These are phyloP conservation scores for Embidobia sp. DNA, from an alignment of 2,888 invertebrate genomes.

Conservation along the genomic window DNA sequence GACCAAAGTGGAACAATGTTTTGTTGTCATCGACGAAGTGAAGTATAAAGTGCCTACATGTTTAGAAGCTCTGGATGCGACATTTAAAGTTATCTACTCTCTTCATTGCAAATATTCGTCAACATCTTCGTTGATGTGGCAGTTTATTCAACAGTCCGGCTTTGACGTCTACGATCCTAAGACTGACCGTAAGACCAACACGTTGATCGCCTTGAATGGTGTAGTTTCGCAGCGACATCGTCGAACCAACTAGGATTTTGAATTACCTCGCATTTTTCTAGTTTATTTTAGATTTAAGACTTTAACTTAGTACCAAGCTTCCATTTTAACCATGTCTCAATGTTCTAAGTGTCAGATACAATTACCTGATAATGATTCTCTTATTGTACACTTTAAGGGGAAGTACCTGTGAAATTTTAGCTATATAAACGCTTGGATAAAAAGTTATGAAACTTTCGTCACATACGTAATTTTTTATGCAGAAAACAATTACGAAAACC, in stretches of 20 bases:
- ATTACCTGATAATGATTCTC: conserved; percentile 2
- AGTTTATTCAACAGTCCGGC: conserved; percentile 24
- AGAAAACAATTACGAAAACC: too few relatives aligned
- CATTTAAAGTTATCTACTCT: conserved; percentile 22
- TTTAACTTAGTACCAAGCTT: conserved; percentile 4
- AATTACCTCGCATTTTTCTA: not conserved
- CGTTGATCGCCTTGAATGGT: conserved; percentile 12
- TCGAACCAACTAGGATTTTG: too few relatives aligned
- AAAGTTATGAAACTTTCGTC: too few relatives aligned
- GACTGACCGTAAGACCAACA: conserved; percentile 18
- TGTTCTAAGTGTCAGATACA: conserved; percentile 13
- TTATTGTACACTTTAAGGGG: too few relatives aligned
- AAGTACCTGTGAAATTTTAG: too few relatives aligned
- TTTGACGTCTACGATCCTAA: conserved; percentile 13
- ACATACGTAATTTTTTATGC: too few relatives aligned
- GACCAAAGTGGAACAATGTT: conserved; percentile 24
- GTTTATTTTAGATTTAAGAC: not conserved
- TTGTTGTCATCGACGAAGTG: conserved; percentile 15
- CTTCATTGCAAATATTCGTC: conserved; percentile 22
- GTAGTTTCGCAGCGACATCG: conserved; percentile 10
- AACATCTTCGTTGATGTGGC: conserved; percentile 19
- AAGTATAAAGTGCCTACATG: conserved; percentile 13
- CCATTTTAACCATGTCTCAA: conserved; percentile 4
- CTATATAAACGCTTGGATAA: too few relatives aligned
- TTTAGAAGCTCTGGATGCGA: conserved; percentile 24